A percentile compares a stretch with the other conserved stretches of the same genome.
Evolutionary conservation across 1,140 invertebrate species (phyloP).

Genomic region (Heliothis subflexa): DNA sequence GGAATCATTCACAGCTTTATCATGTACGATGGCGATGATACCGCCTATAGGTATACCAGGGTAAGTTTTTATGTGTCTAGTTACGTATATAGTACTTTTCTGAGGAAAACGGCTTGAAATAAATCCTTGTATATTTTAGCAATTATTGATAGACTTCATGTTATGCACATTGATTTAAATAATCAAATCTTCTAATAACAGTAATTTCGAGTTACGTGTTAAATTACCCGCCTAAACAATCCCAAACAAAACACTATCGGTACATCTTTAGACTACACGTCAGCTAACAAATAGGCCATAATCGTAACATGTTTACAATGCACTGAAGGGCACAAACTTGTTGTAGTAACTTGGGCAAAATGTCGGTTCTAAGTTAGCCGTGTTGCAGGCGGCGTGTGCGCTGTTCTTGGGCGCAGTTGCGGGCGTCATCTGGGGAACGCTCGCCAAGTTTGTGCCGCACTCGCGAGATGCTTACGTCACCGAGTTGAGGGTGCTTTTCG

Average conservation of each 20-base stretch:
- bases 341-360: constrained; percentile 8
- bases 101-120: too few relatives aligned
- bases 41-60: constrained; percentile 66
- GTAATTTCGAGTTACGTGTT: too few relatives aligned
- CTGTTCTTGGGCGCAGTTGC: constrained; percentile 88
- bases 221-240: too few relatives aligned
- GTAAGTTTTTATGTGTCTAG: constrained; percentile 54
- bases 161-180: too few relatives aligned
- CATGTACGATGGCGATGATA: constrained; percentile 65
- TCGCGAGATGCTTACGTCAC: constrained; percentile 90
- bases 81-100: too few relatives aligned
- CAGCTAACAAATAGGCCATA: background rate
- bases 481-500: constrained; percentile 73
- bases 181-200: too few relatives aligned
- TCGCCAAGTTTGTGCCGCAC: constrained; percentile 91
- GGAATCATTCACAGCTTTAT: constrained; percentile 72
- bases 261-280: too few relatives aligned
- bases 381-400: constrained; percentile 69
- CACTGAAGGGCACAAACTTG: constrained; percentile 11
- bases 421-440: constrained; percentile 91
- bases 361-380: constrained; percentile 21
- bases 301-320: background rate
- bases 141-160: too few relatives aligned
- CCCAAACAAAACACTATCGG: too few relatives aligned
- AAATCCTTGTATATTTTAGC: too few relatives aligned